Conservation (phyloP, 2,888 invertebrate species). For the Phyto melanocephala region DNA sequence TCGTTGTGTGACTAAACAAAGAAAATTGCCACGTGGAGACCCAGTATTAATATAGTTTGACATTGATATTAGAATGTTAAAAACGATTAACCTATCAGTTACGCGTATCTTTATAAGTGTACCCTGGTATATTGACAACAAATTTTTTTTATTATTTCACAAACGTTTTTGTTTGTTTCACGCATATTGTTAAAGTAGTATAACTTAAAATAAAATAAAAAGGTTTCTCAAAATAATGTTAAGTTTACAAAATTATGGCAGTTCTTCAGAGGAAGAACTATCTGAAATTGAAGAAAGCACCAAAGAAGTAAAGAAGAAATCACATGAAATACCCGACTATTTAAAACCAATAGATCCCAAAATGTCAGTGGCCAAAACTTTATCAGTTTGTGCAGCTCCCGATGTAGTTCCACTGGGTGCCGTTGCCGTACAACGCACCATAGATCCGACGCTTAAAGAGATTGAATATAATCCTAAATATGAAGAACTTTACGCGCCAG, state of each 20-base stretch:
- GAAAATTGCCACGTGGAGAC: too few species aligned
- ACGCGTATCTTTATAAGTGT: too few species aligned
- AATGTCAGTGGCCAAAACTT: slow-evolving; percentile 82
- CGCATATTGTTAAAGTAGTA: slow-evolving; percentile 65
- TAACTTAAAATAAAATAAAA: not conserved
- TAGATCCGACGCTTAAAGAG: slow-evolving; percentile 90
- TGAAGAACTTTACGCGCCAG: slow-evolving; percentile 95
- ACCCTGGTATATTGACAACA: too few species aligned
- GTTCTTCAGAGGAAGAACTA: slow-evolving; percentile 82
- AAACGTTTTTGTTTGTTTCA: slow-evolving; percentile 65
- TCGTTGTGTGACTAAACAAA: too few species aligned
- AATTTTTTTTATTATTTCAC: not conserved
- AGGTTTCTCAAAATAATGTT: slow-evolving; percentile 81
- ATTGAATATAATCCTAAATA: slow-evolving; percentile 94
- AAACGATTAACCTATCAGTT: too few species aligned
- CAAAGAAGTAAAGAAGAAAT: not conserved
- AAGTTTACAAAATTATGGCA: slow-evolving; percentile 86
- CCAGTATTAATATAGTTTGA: too few species aligned
- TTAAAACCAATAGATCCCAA: slow-evolving; percentile 81
- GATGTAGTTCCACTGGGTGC: slow-evolving; percentile 88
- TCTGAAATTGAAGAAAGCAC: slow-evolving; percentile 79
- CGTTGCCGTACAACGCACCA: slow-evolving; percentile 84
- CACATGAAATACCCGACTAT: slow-evolving; percentile 80
- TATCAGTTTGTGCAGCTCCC: slow-evolving; percentile 90
- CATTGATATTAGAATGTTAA: too few species aligned